Base-by-base conservation (phyloP, 2,888 invertebrate genomes). In the Timandra comae region DNA sequence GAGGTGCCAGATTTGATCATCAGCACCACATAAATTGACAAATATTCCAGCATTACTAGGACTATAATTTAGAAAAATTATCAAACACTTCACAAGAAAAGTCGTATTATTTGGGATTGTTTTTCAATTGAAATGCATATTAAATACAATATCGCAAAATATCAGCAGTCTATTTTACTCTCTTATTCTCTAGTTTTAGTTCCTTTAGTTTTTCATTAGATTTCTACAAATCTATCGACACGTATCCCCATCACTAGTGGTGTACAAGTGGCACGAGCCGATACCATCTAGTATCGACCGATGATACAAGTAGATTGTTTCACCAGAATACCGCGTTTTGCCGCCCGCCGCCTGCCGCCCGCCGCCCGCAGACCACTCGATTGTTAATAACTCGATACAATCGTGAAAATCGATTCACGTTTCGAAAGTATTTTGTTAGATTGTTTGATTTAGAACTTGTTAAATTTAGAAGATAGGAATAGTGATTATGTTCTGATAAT, bases 201-300 rank as follows among this genome's bases (percentile, higher is more conserved):
- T 4, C 1, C 7, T 7, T 5, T 7, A 9, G 22, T 4, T 2
- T 22, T 8, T n/a, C n/a, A n/a, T n/a, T n/a, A n/a, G n/a, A n/a
- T n/a, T n/a, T n/a, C n/a, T n/a, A n/a, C n/a, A 16, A 1, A 16
- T 40, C 30, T 43, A 63, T 60, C 62, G 59, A 60, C 46, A 51
- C 47, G 33, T 35, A 30, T 29, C 38, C 42, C 31, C 76, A 57
- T 51, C 78, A 53, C 76, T 81, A 70, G 34, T 53, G 50, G 66
- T 71, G 69, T 74, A 78, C 80, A 79, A 80, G 77, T 76, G 79
- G 82, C 84, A 81, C 84, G 84, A 71, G 82, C 74, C 64, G 84
- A 84, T 82, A 71, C 50, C 63, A 82, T 84, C 82, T 68, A 61
- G 59, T 57, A 62, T 64, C 71, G n/a, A n/a, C n/a, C n/a, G 81